Conservation (phyloP, 1,140 invertebrate genomes). For the Sminthurides bifidus region DNA sequence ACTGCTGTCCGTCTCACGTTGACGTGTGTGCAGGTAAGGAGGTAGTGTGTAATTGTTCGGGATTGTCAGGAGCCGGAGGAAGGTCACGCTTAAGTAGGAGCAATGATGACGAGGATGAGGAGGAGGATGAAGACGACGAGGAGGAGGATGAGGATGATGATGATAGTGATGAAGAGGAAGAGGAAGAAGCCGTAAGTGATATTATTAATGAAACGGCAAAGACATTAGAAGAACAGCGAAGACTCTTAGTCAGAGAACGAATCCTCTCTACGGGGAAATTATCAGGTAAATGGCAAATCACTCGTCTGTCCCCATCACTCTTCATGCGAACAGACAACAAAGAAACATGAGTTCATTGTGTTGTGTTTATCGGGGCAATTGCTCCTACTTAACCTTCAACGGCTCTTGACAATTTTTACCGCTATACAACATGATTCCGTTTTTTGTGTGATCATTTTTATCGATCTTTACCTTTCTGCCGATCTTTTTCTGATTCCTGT, state of each 20-base stretch:
- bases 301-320: too few relatives aligned
- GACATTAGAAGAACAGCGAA: conserved; percentile 10
- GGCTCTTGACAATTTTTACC: too few relatives aligned
- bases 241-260: conserved; percentile 13
- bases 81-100: conserved; percentile 38
- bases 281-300: conserved; percentile 18
- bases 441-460: too few relatives aligned
- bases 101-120: too few relatives aligned
- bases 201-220: conserved; percentile 16
- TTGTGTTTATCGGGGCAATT: too few relatives aligned
- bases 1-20: conserved; percentile 23
- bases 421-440: too few relatives aligned
- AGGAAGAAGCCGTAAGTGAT: conserved; percentile 32
- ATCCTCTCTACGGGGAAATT: conserved; percentile 29
- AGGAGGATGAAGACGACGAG: conserved; percentile 40
- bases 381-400: too few relatives aligned
- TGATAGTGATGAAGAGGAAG: conserved; percentile 25
- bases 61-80: conserved; percentile 37
- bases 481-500: too few relatives aligned
- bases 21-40: conserved; percentile 28
- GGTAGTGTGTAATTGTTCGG: conserved; percentile 2
- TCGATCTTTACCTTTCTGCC: too few relatives aligned
- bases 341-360: too few relatives aligned
- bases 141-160: conserved; percentile 41
- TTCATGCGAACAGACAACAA: too few relatives aligned